Base-by-base conservation (phyloP, 2,113 vertebrate genomes). In the Grammomys surdaster region DNA sequence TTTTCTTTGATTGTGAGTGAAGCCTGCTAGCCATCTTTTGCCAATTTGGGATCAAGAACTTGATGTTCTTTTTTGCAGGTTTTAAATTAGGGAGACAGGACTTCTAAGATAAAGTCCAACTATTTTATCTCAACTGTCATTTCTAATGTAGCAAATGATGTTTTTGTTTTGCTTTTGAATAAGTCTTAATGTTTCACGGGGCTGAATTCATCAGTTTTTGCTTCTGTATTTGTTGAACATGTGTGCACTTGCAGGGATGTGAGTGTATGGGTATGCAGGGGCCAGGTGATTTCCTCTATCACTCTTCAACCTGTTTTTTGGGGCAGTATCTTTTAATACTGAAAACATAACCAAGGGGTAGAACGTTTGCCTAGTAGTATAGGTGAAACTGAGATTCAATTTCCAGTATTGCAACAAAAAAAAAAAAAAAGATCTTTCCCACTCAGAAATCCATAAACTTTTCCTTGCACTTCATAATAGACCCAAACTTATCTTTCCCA, bases 401-500 rank as follows among this genome's bases (percentile, higher is more conserved):
- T 36, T 54, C 20, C 7, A 88, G n/a, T 10, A 48, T 13, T 12
- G 5, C 2, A 60, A 60, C 40, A 46, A 63, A 43, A 5, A 65
- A 40, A 40, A 40, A 40, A 40, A 40, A 40, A 40, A 40, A 40
- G 78, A 88, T n/a, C 28, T 89, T 91, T 7, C 13, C 46, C 58
- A 67, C 33, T 85, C 63, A n/a, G 92, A 93, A 90, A 95, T 76
- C 56, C 3, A 8, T 54, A 46, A 87, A 26, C 13, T 70, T 82
- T 26, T 78, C 65, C 67, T 31, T 88, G 85, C 12, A 80, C 78
- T 80, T 46, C 19, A n/a, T 40, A 69, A 46, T 17, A 24, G 10
- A 80, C 22, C 31, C 84, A 91, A 81, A 89, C 26, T n/a, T 91
- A 48, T 20, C 73, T 87, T 72, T 80, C 48, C n/a, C 60, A 88